Percentiles rank a stretch among this genome's conserved stretches.
phyloP scores from a whole-genome alignment of 2,797 vertebrate genomes.

The Hafferia zeledoni region DNA sequence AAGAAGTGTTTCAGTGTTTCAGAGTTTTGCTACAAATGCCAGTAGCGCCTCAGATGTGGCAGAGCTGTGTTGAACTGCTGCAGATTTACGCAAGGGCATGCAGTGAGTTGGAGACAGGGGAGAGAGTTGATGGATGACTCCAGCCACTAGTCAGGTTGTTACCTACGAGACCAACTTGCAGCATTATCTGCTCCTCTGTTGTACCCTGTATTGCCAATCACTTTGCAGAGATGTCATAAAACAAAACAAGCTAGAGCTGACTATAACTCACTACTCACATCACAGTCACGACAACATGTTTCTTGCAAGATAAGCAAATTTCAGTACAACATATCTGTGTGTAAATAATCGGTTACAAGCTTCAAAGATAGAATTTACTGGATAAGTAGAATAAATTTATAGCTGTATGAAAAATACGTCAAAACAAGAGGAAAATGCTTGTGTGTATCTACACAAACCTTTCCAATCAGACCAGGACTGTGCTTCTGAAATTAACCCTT shows the following conservation, averaged over 20 bases:
- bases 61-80: not conserved
- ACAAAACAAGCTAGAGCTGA: not conserved
- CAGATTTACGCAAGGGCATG: not conserved
- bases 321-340: not conserved
- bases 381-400: not conserved
- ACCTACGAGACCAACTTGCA: not conserved
- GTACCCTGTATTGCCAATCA: not conserved
- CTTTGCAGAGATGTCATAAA: not conserved
- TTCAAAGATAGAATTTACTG: not conserved
- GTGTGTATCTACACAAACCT: not conserved
- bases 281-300: not conserved
- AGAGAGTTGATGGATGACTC: not conserved
- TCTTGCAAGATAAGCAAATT: not conserved
- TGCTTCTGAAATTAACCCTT: not conserved
- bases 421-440: not conserved
- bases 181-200: not conserved
- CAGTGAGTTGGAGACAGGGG: not conserved
- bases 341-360: not conserved
- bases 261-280: not conserved
- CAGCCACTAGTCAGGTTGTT: not conserved
- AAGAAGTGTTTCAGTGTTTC: not conserved
- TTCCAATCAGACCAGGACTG: not conserved
- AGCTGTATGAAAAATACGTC: not conserved
- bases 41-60: not conserved
- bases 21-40: not conserved